These are phyloP conservation scores for Dicyrtomina minuta DNA, from an alignment of 2,888 invertebrate species.

Conservation along the genomic window DNA sequence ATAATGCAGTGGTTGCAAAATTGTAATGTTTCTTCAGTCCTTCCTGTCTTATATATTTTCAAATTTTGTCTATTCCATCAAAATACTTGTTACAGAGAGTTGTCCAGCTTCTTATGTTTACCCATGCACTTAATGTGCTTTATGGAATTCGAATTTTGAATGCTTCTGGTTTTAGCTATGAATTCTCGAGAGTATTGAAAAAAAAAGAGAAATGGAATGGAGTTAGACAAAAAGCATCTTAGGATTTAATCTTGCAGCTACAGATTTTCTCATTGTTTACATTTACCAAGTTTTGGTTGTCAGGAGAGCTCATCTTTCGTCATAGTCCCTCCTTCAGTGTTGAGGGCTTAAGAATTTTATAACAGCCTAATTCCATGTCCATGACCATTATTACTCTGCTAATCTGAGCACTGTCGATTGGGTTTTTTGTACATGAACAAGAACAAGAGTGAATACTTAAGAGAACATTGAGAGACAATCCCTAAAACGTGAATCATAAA, in stretches of 20 bases:
- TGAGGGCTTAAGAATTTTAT: too few species aligned
- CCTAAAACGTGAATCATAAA: too few species aligned
- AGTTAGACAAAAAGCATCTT: too few species aligned
- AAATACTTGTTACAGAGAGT: background rate
- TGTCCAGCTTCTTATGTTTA: background rate
- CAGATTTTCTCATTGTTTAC: conserved; percentile 6
- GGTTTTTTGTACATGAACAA: background rate
- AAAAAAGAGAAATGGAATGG: background rate
- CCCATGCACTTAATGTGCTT: too few species aligned
- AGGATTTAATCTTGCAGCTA: too few species aligned
- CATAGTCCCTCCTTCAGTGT: background rate
- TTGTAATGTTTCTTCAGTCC: background rate
- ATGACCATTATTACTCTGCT: background rate
- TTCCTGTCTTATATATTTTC: conserved; percentile 6
- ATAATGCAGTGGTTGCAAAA: too few species aligned
- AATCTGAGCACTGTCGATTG: background rate
- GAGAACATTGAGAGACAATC: too few species aligned
- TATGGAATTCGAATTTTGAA: too few species aligned
- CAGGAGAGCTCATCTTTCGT: conserved; percentile 21
- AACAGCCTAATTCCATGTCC: background rate
- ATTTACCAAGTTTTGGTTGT: conserved; percentile 7
- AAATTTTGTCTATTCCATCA: background rate
- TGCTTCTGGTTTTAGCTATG: too few species aligned
- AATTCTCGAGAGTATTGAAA: too few species aligned
- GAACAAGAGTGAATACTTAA: too few species aligned